Conservation (phyloP, 37 sponge, comb jelly and placozoan genomes). For the Theonella swinhoei region DNA sequence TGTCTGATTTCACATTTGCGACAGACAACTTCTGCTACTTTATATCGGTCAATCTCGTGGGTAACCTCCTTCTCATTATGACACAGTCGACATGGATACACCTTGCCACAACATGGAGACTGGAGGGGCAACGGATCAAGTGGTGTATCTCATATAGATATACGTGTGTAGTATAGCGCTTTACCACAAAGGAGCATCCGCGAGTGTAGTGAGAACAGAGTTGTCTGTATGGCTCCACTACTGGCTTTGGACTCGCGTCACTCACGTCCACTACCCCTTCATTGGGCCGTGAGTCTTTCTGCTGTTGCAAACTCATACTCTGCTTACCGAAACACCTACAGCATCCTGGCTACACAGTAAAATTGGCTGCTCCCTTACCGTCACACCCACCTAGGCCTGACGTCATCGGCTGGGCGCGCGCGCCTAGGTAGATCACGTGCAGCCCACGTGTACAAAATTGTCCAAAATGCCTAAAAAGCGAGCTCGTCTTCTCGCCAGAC, state of each 20-base stretch:
- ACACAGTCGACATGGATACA: constrained; percentile 74
- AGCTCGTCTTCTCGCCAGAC: background rate
- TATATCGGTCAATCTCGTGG: constrained; percentile 62
- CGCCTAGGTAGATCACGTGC: too few relatives aligned
- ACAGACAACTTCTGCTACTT: constrained; percentile 56
- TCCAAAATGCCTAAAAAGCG: background rate
- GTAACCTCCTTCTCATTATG: constrained; percentile 67
- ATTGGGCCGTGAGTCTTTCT: too few relatives aligned
- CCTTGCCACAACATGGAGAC: constrained; percentile 78
- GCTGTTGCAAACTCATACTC: too few relatives aligned
- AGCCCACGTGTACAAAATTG: background rate
- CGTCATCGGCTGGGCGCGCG: too few relatives aligned
- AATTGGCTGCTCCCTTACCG: too few relatives aligned
- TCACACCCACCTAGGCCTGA: too few relatives aligned
- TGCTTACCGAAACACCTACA: too few relatives aligned
- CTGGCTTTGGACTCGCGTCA: background rate
- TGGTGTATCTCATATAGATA: background rate
- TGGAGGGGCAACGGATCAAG: background rate
- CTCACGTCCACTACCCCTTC: background rate
- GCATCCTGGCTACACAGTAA: too few relatives aligned
- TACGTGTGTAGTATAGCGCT: background rate
- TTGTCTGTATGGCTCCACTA: constrained; percentile 31
- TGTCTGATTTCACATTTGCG: constrained; percentile 43
- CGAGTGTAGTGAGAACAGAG: constrained; percentile 63
- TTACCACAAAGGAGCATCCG: constrained; percentile 58